These are phyloP conservation scores for Sitta europaea DNA, from an alignment of 2,113 vertebrate species.

Conservation along the genomic window DNA sequence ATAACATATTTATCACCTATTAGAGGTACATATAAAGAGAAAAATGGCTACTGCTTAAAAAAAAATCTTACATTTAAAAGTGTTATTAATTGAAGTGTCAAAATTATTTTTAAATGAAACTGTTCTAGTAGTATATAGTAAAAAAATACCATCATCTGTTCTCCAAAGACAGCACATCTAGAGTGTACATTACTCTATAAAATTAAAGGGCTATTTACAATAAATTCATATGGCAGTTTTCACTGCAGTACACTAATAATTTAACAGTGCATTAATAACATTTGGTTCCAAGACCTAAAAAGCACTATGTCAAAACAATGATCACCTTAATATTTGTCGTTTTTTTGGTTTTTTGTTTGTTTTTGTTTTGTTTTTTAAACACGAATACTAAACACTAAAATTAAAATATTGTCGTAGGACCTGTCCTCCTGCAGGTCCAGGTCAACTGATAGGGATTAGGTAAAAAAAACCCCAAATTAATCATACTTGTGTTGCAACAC, in stretches of 20 bases:
- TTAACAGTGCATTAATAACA: background rate
- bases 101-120: constrained; percentile 16
- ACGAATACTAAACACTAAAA: constrained; percentile 9
- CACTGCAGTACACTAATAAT: background rate
- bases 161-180: background rate
- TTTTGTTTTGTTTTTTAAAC: background rate
- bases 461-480: background rate
- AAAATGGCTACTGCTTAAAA: background rate
- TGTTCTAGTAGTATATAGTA: background rate
- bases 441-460: constrained; percentile 25
- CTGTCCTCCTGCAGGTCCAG: constrained; percentile 44
- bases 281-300: background rate
- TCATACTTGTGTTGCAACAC: background rate
- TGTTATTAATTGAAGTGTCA: background rate
- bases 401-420: constrained; percentile 52
- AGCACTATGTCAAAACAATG: background rate
- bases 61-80: background rate
- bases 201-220: constrained; percentile 2
- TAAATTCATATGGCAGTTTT: constrained; percentile 6
- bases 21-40: background rate
- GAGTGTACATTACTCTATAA: background rate
- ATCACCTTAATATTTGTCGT: background rate
- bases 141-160: background rate
- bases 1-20: background rate
- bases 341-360: background rate